phyloP scores from a whole-genome alignment of 2,113 vertebrate genomes.

The Macquaria australasica region DNA sequence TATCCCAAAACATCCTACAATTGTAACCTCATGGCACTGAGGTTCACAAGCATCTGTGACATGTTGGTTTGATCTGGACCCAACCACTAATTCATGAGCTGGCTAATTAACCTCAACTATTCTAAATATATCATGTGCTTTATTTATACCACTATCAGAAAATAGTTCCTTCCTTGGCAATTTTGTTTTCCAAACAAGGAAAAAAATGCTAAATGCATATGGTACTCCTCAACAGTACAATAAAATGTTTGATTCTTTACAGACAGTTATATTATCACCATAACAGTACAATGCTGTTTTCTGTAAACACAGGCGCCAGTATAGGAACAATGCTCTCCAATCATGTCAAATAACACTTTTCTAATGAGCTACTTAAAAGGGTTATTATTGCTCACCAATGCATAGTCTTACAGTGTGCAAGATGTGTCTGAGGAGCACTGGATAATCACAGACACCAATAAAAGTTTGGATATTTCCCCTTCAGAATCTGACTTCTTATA shows the following conservation, averaged over 20 bases:
- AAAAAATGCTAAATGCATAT: constrained; percentile 49
- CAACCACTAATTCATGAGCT: constrained; percentile 75
- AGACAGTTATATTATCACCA: constrained; percentile 49
- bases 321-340: constrained; percentile 62
- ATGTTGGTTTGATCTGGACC: constrained; percentile 77
- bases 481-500: constrained; percentile 31
- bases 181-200: constrained; percentile 42
- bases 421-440: constrained; percentile 43
- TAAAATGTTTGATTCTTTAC: constrained; percentile 54
- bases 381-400: constrained; percentile 57
- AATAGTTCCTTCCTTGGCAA: constrained; percentile 48
- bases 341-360: constrained; percentile 74
- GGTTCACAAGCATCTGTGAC: constrained; percentile 78
- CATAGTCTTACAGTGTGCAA: constrained; percentile 41
- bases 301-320: constrained; percentile 62
- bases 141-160: constrained; percentile 73
- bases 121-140: constrained; percentile 77
- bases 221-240: constrained; percentile 43
- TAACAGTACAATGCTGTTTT: constrained; percentile 58
- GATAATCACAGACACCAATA: constrained; percentile 42
- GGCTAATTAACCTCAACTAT: constrained; percentile 80
- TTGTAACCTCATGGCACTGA: constrained; percentile 79
- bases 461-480: constrained; percentile 32
- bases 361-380: constrained; percentile 72
- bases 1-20: constrained; percentile 79